Percentiles rank a stretch among this genome's conserved stretches.
phyloP scores from a whole-genome alignment of 2,797 vertebrate species.

The Acanthis flammea region DNA sequence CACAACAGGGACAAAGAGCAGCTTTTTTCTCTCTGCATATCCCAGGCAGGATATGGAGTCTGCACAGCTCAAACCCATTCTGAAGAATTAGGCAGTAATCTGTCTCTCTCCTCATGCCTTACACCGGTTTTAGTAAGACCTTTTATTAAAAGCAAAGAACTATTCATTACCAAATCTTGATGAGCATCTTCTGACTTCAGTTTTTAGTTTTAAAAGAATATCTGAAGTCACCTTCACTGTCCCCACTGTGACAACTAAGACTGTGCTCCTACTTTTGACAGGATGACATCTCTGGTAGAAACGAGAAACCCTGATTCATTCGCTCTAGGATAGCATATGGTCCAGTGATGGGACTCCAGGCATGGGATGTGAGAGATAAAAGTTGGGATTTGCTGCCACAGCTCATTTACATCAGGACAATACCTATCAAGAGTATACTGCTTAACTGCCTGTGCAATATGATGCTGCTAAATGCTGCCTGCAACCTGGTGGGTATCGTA shows the following conservation, averaged over 20 bases:
- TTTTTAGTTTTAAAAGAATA: neutral
- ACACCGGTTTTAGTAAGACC: neutral
- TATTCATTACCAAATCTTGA: neutral
- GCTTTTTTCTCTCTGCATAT: neutral
- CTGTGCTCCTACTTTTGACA: neutral
- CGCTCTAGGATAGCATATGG: neutral
- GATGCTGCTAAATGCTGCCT: neutral
- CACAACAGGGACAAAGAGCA: neutral
- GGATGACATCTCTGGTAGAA: neutral
- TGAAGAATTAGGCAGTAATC: neutral
- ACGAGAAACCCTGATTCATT: neutral
- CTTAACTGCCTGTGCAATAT: neutral
- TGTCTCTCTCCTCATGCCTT: neutral
- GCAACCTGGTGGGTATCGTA: neutral
- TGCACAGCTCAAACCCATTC: neutral
- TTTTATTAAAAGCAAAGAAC: neutral
- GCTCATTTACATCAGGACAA: neutral
- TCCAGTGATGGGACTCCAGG: neutral
- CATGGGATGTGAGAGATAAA: neutral
- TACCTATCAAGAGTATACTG: neutral
- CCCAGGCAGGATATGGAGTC: neutral
- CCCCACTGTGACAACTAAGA: neutral
- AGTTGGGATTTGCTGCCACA: neutral
- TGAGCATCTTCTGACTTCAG: neutral
- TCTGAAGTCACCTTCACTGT: neutral